Percentiles rank a stretch among this genome's conserved stretches.
Conservation (phyloP, 2,113 vertebrate species). For the Megaceryle torquata region DNA sequence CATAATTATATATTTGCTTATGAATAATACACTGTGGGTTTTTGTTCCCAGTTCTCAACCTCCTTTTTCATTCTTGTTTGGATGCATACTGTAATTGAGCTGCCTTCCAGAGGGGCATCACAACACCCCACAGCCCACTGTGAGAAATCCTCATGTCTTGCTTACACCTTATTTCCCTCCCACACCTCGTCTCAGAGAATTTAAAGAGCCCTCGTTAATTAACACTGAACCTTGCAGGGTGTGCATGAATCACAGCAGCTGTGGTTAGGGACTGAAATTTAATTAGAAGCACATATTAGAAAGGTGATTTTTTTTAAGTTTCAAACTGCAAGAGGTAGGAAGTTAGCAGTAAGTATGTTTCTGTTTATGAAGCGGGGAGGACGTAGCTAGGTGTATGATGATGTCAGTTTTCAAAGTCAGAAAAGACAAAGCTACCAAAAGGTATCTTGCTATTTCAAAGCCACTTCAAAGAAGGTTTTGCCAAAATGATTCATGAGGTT, state of each 20-base stretch:
- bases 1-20: constrained; percentile 61
- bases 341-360: not conserved
- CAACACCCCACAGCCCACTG: constrained; percentile 19
- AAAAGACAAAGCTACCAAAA: not conserved
- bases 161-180: constrained; percentile 14
- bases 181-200: constrained; percentile 47
- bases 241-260: constrained; percentile 56
- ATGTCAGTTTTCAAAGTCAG: constrained; percentile 2
- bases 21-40: constrained; percentile 46
- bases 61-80: constrained; percentile 24
- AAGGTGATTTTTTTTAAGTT: constrained; percentile 43
- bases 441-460: not conserved
- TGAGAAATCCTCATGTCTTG: constrained; percentile 39
- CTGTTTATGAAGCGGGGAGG: not conserved
- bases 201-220: constrained; percentile 72
- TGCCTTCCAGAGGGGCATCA: constrained; percentile 7
- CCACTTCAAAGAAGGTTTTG: constrained; percentile 7
- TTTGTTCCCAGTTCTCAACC: constrained; percentile 3
- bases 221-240: constrained; percentile 66
- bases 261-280: constrained; percentile 69
- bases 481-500: constrained; percentile 17
- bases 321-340: constrained; percentile 3
- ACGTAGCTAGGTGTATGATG: not conserved
- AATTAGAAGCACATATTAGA: constrained; percentile 69
- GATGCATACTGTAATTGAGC: constrained; percentile 25